Percentiles rank a stretch among this genome's conserved stretches.
Conservation (phyloP, 2,888 invertebrate genomes). For the Dexiosoma caninum region DNA sequence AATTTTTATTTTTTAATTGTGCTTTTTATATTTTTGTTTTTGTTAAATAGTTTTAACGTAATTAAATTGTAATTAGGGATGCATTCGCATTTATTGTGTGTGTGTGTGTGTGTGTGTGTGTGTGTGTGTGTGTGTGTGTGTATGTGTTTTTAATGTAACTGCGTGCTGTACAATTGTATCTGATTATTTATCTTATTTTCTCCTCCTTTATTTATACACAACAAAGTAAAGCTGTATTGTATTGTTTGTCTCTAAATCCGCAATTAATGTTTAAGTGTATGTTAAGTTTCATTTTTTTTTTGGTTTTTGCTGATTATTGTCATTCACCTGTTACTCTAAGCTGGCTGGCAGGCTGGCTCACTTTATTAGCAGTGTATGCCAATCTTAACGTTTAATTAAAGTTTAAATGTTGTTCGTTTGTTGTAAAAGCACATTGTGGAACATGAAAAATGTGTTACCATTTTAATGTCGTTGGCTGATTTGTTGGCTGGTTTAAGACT, state of each 20-base stretch:
- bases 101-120: background rate
- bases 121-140: background rate
- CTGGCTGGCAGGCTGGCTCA: no score
- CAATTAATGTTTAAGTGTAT: background rate
- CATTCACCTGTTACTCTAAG: constrained; percentile 19
- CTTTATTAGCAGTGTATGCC: constrained; percentile 5
- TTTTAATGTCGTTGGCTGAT: constrained; percentile 31
- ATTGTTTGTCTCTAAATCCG: background rate
- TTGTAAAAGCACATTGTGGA: constrained; percentile 20
- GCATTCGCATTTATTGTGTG: constrained; percentile 69
- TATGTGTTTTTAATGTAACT: background rate
- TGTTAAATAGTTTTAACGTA: constrained; percentile 67
- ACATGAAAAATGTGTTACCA: constrained; percentile 66
- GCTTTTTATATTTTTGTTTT: background rate
- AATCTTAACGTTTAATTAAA: constrained; percentile 32
- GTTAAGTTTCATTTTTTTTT: background rate
- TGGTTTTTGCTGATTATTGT: background rate
- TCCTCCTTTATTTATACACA: constrained; percentile 23
- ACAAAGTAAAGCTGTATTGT: background rate
- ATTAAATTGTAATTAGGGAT: constrained; percentile 78
- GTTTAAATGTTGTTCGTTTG: constrained; percentile 9
- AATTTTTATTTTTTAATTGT: background rate
- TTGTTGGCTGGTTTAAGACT: constrained; percentile 10
- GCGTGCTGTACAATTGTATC: constrained; percentile 5
- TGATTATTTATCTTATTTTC: constrained; percentile 39